Evolutionary conservation across 2,113 vertebrate genomes (phyloP).

Genomic region (Rhinoderma darwinii): DNA sequence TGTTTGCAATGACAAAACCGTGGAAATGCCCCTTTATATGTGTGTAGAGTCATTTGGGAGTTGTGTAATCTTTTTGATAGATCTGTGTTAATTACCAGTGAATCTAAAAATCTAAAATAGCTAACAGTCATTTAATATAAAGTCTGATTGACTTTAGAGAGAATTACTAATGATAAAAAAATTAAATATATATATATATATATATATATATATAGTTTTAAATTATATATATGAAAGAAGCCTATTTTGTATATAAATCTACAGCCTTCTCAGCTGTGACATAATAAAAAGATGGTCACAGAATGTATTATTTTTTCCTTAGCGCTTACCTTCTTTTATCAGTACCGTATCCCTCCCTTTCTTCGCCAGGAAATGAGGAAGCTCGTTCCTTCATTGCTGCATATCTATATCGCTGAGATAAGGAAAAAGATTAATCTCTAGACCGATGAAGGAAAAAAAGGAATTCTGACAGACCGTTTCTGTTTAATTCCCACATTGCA

Average conservation of each 20-base stretch:
- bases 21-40: constrained; percentile 74
- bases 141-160: background rate
- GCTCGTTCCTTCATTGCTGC: constrained; percentile 40
- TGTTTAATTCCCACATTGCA: background rate
- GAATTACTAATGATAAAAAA: background rate
- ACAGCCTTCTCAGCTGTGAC: background rate
- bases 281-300: background rate
- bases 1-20: constrained; percentile 87
- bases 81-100: constrained; percentile 76
- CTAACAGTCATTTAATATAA: background rate
- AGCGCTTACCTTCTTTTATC: constrained; percentile 31
- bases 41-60: constrained; percentile 76
- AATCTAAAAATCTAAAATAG: constrained; percentile 65
- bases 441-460: constrained; percentile 21
- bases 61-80: constrained; percentile 73
- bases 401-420: constrained; percentile 42
- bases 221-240: background rate
- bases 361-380: constrained; percentile 47
- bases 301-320: constrained; percentile 39
- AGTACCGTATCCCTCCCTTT: constrained; percentile 24
- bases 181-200: background rate
- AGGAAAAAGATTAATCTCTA: constrained; percentile 40
- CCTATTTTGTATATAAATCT: background rate
- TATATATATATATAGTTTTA: background rate
- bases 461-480: background rate